Evolutionary conservation across 2,113 vertebrate genomes (phyloP).

Genomic region (Cacatua alba): DNA sequence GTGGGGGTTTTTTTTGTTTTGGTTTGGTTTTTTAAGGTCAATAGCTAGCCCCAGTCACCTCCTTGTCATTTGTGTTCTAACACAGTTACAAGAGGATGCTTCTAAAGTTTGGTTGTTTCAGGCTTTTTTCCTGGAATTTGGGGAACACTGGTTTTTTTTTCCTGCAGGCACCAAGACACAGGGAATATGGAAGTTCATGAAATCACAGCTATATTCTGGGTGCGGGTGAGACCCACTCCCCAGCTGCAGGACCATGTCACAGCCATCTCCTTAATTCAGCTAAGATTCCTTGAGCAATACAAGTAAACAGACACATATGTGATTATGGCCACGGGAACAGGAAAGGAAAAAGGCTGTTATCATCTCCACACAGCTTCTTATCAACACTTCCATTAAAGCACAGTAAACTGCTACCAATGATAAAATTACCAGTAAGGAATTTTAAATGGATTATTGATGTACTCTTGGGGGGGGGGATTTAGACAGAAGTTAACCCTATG

Average conservation of each 20-base stretch:
- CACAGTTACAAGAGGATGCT: not conserved
- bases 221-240: not conserved
- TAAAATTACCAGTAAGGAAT: conserved; percentile 41
- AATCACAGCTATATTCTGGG: not conserved
- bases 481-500: conserved; percentile 19
- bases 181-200: not conserved
- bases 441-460: conserved; percentile 31
- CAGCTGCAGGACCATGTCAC: not conserved
- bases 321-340: not conserved
- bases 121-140: not conserved
- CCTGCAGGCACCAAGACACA: not conserved
- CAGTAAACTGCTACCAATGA: conserved; percentile 25
- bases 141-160: not conserved
- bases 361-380: conserved; percentile 41
- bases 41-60: not conserved
- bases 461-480: not conserved
- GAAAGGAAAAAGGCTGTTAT: conserved; percentile 28
- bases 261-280: not conserved
- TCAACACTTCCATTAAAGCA: conserved; percentile 52
- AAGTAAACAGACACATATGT: not conserved
- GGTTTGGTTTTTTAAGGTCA: not conserved
- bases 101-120: not conserved
- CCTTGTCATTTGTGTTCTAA: not conserved
- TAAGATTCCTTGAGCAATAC: not conserved
- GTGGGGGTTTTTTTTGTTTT: not conserved